Base-by-base conservation (phyloP, 2,113 vertebrate species). In the Acanthochromis polyacanthus region DNA sequence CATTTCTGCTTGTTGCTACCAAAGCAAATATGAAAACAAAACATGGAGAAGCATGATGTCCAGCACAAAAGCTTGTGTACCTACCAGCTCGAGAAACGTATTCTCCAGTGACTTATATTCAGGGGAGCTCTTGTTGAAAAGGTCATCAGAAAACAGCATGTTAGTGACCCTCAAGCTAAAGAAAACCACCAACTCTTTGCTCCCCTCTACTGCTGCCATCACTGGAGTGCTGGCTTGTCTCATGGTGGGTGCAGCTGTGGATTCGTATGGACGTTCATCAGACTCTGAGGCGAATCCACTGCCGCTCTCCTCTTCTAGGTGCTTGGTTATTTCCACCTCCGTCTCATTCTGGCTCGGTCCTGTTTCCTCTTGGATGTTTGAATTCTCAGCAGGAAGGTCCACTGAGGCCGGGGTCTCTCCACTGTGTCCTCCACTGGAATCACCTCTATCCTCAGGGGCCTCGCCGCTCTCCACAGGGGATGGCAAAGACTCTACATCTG, bases 111-210 rank as follows among this genome's bases (percentile, higher is more conserved):
- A 95, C 85, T 93, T 96, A 91, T 99, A 99, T 62, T 98, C 97
- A 17, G 90, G 71, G 0, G 97, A 99, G 19, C 95, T 98, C 93
- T 95, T 96, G 71, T 99, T 97, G 96, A 97, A 98, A 79, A 99
- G 95, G 91, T 96, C 94, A 2, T 96, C 92, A 3, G 97, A 97
- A 93, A 99, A 98, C 87, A 94, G 95, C 94, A 98, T 93, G 93
- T 98, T 98, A 78, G 97, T 97, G 7, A 99, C 95, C 64, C 95
- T 93, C 80, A 99, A 93, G 83, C 97, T 98, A 95, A 99, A 98
- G 93, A 99, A 97, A 50, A 99, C 97, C 60, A 98, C 96, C 8
- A 99, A 90, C 59, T 99, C 98, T 84, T 93, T 96, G 91, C 91
- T 94, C 80, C 86, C 92, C 78, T 93, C 71, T 17, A 93, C 81